A percentile compares a stretch with the other conserved stretches of the same genome.
Conservation (phyloP, 2,113 vertebrate species). For the Felis chaus region DNA sequence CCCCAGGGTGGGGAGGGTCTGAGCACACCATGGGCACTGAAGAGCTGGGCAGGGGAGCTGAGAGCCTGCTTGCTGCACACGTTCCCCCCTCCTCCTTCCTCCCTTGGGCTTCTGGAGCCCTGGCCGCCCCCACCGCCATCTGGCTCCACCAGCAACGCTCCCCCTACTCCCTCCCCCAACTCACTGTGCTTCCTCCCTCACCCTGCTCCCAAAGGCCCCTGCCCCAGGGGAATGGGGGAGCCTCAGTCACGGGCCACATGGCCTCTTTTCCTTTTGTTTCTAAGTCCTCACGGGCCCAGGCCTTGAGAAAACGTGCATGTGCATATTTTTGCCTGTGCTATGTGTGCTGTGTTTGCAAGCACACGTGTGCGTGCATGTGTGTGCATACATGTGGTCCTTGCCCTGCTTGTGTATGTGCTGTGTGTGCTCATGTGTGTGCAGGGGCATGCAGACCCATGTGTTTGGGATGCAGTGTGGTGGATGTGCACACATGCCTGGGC, state of each 20-base stretch:
- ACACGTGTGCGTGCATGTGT: background rate
- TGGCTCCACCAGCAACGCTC: conserved; percentile 47
- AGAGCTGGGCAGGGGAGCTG: background rate
- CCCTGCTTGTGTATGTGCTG: background rate
- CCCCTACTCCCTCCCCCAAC: background rate
- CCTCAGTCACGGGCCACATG: background rate
- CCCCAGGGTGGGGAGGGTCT: background rate
- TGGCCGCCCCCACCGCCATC: conserved; percentile 49
- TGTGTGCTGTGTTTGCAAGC: background rate
- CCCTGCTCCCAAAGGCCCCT: background rate
- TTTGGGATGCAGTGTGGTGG: background rate
- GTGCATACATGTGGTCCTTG: background rate
- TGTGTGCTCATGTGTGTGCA: background rate
- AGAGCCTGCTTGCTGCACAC: background rate
- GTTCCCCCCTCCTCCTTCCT: background rate
- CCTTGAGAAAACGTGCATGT: background rate
- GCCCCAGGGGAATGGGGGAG: background rate
- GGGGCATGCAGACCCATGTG: background rate
- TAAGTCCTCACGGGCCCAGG: background rate
- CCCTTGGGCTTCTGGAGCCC: conserved; percentile 28
- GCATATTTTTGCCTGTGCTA: background rate
- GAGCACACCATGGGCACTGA: background rate
- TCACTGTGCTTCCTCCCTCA: background rate
- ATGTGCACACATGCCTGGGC: too few species aligned
- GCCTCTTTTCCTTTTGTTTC: background rate